A percentile compares a stretch with the other conserved stretches of the same genome.
phyloP scores from a whole-genome alignment of 2,888 invertebrate genomes.

The Noctua pronuba region DNA sequence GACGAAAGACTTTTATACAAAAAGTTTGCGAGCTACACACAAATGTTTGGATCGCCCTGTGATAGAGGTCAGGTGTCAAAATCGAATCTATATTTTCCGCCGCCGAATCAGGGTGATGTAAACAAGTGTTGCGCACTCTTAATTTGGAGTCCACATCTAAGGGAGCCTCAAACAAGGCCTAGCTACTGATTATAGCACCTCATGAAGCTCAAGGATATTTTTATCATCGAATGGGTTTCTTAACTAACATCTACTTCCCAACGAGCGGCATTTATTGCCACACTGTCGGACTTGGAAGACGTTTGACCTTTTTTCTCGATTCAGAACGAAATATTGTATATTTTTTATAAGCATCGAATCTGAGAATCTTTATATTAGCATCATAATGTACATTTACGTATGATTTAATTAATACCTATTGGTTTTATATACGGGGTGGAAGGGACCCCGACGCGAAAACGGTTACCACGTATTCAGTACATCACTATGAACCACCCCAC shows the following conservation, averaged over 20 bases:
- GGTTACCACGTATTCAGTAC: too few species aligned
- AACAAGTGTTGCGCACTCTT: neutral
- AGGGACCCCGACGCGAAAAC: too few species aligned
- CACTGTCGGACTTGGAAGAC: conserved; percentile 41
- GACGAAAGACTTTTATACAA: neutral
- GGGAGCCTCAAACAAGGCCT: neutral
- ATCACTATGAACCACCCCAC: too few species aligned
- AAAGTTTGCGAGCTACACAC: neutral
- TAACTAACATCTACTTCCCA: conserved; percentile 22
- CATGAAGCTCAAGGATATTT: neutral
- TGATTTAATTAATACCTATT: neutral
- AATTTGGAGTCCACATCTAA: neutral
- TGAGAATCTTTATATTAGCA: neutral
- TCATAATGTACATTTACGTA: conserved; percentile 17
- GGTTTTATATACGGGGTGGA: too few species aligned
- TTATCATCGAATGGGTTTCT: neutral
- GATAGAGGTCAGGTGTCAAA: too few species aligned
- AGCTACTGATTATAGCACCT: neutral
- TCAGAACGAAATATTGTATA: neutral
- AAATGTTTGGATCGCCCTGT: neutral
- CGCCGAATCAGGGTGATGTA: neutral
- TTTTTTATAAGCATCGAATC: neutral
- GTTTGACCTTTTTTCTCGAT: conserved; percentile 23
- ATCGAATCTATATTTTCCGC: neutral
- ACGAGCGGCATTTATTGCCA: neutral